Conservation (phyloP, 2,888 invertebrate genomes). For the Melolontha melolontha region DNA sequence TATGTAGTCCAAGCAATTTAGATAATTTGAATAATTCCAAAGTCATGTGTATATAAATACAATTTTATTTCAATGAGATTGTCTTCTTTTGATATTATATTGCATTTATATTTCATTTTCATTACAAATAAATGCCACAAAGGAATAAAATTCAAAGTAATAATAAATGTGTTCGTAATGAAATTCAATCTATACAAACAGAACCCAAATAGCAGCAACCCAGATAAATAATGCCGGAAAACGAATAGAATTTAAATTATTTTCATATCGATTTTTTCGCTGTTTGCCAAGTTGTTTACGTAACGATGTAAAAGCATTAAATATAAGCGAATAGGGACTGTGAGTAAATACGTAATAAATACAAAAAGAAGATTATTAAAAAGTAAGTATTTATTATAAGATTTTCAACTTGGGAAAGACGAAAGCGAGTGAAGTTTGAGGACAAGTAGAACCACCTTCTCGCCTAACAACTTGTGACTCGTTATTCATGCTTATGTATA, state of each 20-base stretch:
- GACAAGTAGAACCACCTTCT: slow-evolving; percentile 11
- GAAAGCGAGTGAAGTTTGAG: slow-evolving; percentile 3
- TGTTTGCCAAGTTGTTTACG: slow-evolving; percentile 1
- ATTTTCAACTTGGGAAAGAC: not conserved
- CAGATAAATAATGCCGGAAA: slow-evolving; percentile 28
- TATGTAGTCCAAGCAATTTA: too few relatives aligned
- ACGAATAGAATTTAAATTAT: slow-evolving; percentile 29
- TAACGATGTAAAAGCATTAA: slow-evolving; percentile 15
- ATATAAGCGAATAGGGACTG: not conserved
- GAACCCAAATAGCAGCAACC: slow-evolving; percentile 8
- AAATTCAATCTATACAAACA: slow-evolving; percentile 13
- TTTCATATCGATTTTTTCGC: slow-evolving; percentile 25
- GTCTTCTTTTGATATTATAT: too few relatives aligned
- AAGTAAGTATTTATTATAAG: too few relatives aligned
- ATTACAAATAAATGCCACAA: too few relatives aligned
- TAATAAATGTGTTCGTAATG: slow-evolving; percentile 11
- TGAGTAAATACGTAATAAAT: not conserved
- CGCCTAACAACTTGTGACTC: slow-evolving; percentile 21
- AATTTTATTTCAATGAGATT: too few relatives aligned
- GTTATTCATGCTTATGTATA: slow-evolving; percentile 26
- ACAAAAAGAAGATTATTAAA: too few relatives aligned
- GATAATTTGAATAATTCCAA: too few relatives aligned
- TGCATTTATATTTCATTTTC: too few relatives aligned
- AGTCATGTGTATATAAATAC: too few relatives aligned
- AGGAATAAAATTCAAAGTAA: not conserved